Evolutionary conservation across 2,797 vertebrate genomes (phyloP).

Genomic region (Limnodromus scolopaceus): DNA sequence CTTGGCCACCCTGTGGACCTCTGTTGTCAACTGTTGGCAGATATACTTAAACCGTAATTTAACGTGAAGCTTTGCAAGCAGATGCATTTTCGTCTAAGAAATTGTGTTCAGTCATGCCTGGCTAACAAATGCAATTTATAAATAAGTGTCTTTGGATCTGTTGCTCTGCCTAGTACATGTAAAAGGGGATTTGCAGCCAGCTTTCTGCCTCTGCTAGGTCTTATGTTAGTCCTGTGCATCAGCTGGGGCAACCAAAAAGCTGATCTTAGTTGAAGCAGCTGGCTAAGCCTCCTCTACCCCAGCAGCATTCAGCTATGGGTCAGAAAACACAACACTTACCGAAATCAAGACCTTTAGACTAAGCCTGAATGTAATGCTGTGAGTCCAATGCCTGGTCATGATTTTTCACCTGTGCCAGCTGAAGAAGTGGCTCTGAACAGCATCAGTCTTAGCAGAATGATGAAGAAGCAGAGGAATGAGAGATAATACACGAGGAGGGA

Average conservation of each 20-base stretch:
- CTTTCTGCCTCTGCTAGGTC: conserved; percentile 21
- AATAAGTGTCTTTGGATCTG: conserved; percentile 24
- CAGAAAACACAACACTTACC: neutral
- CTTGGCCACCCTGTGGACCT: conserved; percentile 34
- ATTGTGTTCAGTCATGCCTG: conserved; percentile 40
- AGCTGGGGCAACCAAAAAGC: neutral
- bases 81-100: conserved; percentile 44
- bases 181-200: conserved; percentile 15
- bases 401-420: neutral
- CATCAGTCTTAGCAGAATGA: neutral
- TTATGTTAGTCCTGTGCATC: neutral
- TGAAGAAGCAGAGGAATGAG: neutral
- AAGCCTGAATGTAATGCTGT: neutral
- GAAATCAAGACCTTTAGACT: neutral
- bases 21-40: conserved; percentile 38
- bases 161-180: conserved; percentile 29
- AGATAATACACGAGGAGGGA: neutral
- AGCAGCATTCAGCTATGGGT: neutral
- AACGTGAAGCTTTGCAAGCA: conserved; percentile 36
- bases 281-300: neutral
- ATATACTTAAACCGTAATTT: conserved; percentile 4
- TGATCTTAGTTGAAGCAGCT: conserved; percentile 14
- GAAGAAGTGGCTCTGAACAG: neutral
- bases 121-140: conserved; percentile 36
- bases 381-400: neutral